Conservation (phyloP, 23 tunicate genomes). For the Oikopleura dioica region DNA sequence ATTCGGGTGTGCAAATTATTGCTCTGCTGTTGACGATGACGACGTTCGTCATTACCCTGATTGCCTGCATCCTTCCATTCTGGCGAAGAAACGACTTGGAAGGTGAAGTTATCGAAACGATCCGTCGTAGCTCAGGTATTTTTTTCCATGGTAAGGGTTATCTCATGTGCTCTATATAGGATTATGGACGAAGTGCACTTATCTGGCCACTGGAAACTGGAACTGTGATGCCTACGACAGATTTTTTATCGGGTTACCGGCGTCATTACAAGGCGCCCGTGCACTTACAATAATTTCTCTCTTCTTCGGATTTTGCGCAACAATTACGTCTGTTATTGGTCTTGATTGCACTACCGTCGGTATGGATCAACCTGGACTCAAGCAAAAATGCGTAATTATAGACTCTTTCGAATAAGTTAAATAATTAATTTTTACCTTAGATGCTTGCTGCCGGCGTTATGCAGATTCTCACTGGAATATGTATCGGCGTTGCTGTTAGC, state of each 20-base stretch:
- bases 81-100: constrained; percentile 9
- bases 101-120: constrained; percentile 45
- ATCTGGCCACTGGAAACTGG: constrained; percentile 56
- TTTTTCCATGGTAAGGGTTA: background rate
- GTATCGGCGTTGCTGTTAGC: constrained; percentile 20
- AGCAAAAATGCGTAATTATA: background rate
- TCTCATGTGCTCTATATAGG: background rate
- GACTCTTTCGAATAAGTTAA: background rate
- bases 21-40: background rate
- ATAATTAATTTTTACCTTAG: background rate
- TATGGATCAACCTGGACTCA: constrained; percentile 22
- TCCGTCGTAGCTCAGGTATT: constrained; percentile 29
- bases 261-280: constrained; percentile 29
- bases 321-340: constrained; percentile 20
- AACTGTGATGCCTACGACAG: constrained; percentile 71
- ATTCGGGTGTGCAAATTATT: background rate
- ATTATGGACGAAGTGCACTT: constrained; percentile 49
- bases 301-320: constrained; percentile 25
- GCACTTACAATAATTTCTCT: constrained; percentile 21
- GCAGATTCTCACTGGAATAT: background rate
- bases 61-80: background rate
- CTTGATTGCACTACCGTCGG: constrained; percentile 53
- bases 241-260: constrained; percentile 52
- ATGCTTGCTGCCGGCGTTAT: background rate
- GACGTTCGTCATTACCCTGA: background rate